These are phyloP conservation scores for Elephas maximus DNA, from an alignment of 2,113 vertebrate genomes.

Conservation along the genomic window DNA sequence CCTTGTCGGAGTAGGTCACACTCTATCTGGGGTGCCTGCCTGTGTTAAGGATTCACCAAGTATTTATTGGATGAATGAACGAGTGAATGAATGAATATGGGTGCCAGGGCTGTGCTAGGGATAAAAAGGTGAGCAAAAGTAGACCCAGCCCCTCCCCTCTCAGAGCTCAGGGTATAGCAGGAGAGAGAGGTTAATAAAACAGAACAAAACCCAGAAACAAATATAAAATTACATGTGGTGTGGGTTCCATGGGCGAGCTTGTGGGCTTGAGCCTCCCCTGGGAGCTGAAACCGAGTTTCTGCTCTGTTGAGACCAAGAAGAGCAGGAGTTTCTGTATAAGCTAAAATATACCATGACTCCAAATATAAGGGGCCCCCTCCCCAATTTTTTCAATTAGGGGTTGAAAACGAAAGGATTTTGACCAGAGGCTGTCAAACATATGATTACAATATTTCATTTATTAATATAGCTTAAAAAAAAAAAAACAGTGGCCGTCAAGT, in stretches of 20 bases:
- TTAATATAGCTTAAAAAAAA: neutral
- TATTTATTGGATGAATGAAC: neutral
- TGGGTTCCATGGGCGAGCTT: accelerated
- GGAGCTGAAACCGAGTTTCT: neutral
- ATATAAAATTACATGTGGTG: neutral
- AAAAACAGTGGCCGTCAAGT: neutral
- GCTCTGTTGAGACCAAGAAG: neutral
- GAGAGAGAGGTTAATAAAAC: neutral
- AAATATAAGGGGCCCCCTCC: too few relatives aligned
- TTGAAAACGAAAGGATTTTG: neutral
- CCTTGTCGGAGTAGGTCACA: neutral
- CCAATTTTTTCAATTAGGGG: neutral
- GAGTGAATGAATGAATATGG: neutral
- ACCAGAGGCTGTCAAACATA: neutral
- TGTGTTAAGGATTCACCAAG: neutral
- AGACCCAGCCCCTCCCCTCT: neutral
- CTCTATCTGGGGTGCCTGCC: neutral
- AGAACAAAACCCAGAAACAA: neutral
- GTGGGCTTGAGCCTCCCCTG: neutral
- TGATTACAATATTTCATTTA: neutral
- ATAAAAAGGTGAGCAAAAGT: neutral
- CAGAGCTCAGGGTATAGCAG: neutral
- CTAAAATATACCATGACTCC: neutral
- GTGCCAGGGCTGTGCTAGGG: neutral
- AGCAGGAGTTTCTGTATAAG: neutral